phyloP scores from a whole-genome alignment of 2,888 invertebrate species.

The Brenthis daphne region DNA sequence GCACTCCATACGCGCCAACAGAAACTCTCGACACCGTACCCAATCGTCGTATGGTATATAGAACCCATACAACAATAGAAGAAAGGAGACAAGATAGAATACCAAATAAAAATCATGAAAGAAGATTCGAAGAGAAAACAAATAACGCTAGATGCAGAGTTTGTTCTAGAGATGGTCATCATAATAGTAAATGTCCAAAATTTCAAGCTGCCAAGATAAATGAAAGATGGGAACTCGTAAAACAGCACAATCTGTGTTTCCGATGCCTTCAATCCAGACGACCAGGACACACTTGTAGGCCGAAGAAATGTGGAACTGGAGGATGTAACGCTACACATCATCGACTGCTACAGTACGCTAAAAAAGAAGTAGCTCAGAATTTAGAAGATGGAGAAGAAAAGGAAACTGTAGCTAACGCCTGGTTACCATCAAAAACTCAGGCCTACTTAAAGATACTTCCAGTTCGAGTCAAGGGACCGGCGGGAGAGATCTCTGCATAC shows the following conservation, averaged over 20 bases:
- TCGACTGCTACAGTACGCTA: not conserved
- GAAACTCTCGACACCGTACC: not conserved
- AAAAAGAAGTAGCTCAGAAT: not conserved
- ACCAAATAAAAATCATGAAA: not conserved
- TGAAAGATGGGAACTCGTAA: not conserved
- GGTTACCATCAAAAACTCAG: not conserved
- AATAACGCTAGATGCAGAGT: not conserved
- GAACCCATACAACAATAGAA: not conserved
- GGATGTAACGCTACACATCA: not conserved
- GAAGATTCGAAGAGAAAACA: not conserved
- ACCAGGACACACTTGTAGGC: not conserved
- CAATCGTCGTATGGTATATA: not conserved
- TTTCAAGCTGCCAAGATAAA: not conserved
- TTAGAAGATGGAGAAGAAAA: not conserved
- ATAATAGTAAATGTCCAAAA: not conserved
- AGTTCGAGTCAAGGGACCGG: not conserved
- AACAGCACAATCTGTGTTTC: not conserved
- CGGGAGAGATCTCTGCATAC: not conserved
- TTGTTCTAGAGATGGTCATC: not conserved
- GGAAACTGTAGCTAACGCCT: not conserved
- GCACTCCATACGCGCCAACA: not conserved
- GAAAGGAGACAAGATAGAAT: not conserved
- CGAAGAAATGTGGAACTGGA: not conserved
- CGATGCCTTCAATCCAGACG: slow-evolving; percentile 1
- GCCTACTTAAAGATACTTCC: not conserved